These are phyloP conservation scores for Lordiphosa clarofinis DNA, from an alignment of 1,140 invertebrate species.

Conservation along the genomic window DNA sequence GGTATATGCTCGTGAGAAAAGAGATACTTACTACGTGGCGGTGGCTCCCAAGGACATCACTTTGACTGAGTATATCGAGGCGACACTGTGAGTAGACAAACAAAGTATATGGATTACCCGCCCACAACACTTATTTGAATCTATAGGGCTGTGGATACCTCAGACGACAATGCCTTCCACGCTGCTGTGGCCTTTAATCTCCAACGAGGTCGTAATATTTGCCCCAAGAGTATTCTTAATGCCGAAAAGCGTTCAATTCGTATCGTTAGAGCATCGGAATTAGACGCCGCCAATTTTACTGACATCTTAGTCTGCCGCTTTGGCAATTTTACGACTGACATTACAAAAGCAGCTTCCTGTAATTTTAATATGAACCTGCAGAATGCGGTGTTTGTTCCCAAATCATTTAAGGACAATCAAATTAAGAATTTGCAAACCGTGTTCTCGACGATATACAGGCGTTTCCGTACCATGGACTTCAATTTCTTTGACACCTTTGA, in stretches of 20 bases:
- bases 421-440: neutral
- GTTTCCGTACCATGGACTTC: constrained; percentile 2
- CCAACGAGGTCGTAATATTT: constrained; percentile 20
- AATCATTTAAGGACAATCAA: neutral
- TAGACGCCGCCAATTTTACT: neutral
- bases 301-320: constrained; percentile 26
- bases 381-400: neutral
- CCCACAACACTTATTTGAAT: neutral
- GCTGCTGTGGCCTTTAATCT: constrained; percentile 28
- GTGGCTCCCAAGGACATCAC: constrained; percentile 22
- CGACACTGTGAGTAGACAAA: constrained; percentile 22
- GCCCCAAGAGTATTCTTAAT: neutral
- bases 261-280: constrained; percentile 19
- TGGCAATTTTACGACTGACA: constrained; percentile 2
- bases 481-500: constrained; percentile 36
- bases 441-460: neutral
- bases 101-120: neutral
- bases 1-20: constrained; percentile 15
- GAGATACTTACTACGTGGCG: constrained; percentile 15
- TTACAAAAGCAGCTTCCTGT: neutral
- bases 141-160: constrained; percentile 1
- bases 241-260: constrained; percentile 1
- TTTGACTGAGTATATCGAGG: constrained; percentile 11
- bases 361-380: constrained; percentile 7
- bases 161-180: constrained; percentile 20